Conservation (phyloP, 2,888 invertebrate genomes). For the Erebia epiphron region DNA sequence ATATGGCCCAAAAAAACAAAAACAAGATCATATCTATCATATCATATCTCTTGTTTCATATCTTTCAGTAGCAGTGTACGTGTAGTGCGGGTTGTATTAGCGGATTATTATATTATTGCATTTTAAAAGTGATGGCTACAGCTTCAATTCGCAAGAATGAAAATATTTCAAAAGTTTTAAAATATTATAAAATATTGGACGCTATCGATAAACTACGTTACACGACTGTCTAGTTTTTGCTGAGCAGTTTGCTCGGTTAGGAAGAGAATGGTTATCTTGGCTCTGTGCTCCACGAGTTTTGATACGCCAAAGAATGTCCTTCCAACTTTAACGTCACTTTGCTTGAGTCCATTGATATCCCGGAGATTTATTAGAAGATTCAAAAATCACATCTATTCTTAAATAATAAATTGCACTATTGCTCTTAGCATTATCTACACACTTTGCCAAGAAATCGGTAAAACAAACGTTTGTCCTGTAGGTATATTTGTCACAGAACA, state of each 20-base stretch:
- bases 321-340: neutral
- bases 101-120: too few species aligned
- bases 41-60: too few species aligned
- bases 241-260: neutral
- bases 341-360: neutral
- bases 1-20: too few species aligned
- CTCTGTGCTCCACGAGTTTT: neutral
- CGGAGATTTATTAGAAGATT: conserved; percentile 5
- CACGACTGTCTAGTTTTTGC: conserved; percentile 5
- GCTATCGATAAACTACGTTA: neutral
- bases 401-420: conserved; percentile 9
- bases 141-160: neutral
- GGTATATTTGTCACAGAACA: too few species aligned
- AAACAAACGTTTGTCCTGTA: too few species aligned
- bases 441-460: too few species aligned
- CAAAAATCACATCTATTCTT: conserved; percentile 2
- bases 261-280: neutral
- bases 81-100: too few species aligned
- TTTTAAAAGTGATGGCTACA: neutral
- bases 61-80: too few species aligned
- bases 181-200: conserved; percentile 1
- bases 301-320: conserved; percentile 2
- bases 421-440: neutral
- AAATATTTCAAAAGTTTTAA: neutral
- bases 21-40: too few species aligned